These are phyloP conservation scores for Takifugu ocellatus DNA, from an alignment of 2,797 vertebrate species.

Conservation along the genomic window DNA sequence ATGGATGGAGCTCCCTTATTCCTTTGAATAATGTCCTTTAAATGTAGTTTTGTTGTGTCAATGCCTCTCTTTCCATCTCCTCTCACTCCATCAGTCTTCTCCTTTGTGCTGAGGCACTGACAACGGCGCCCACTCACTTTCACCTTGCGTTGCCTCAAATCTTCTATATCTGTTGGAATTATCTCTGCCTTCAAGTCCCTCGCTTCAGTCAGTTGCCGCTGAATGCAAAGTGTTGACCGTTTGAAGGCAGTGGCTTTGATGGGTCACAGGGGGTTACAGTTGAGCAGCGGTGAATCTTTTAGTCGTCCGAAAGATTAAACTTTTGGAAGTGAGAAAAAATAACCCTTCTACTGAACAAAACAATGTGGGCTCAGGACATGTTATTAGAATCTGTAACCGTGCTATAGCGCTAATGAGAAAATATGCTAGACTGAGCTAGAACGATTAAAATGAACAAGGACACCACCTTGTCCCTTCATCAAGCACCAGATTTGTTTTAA, in stretches of 20 bases:
- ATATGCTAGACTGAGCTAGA: constrained; percentile 23
- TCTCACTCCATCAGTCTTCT: constrained; percentile 11
- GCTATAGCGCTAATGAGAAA: constrained; percentile 4
- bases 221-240: constrained; percentile 11
- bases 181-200: constrained; percentile 38
- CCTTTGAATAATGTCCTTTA: constrained; percentile 10
- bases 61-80: constrained; percentile 1
- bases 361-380: background rate
- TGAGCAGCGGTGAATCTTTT: constrained; percentile 23
- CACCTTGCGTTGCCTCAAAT: constrained; percentile 36
- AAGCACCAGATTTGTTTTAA: constrained; percentile 30
- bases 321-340: too few species aligned
- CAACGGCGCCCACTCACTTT: constrained; percentile 38
- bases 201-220: constrained; percentile 18
- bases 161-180: constrained; percentile 30
- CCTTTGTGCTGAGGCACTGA: constrained; percentile 35
- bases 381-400: constrained; percentile 5
- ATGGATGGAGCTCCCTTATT: too few species aligned
- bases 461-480: constrained; percentile 11
- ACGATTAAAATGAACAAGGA: constrained; percentile 28
- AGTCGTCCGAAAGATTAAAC: too few species aligned
- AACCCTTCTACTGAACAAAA: too few species aligned
- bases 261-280: constrained; percentile 10
- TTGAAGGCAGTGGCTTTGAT: constrained; percentile 23
- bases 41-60: constrained; percentile 1